phyloP scores from a whole-genome alignment of 1,140 invertebrate genomes.

The Sarcophaga peregrina region DNA sequence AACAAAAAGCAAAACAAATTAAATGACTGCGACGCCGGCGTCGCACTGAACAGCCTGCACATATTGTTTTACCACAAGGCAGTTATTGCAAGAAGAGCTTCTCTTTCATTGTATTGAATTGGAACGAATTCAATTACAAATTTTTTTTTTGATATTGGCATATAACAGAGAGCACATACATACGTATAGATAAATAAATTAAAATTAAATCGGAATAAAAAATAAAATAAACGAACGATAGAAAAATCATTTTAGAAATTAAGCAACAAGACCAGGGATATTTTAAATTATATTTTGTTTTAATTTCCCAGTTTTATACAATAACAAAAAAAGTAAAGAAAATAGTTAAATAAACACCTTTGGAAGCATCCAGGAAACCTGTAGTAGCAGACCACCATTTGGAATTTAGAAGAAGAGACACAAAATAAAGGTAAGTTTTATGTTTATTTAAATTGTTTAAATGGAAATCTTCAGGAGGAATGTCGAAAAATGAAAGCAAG shows the following conservation, averaged over 20 bases:
- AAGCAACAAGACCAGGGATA: conserved; percentile 36
- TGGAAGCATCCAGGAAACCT: background rate
- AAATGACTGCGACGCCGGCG: background rate
- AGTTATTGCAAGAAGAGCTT: background rate
- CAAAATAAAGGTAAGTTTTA: no score
- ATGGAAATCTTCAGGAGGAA: no score
- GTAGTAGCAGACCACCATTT: background rate
- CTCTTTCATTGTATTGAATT: background rate
- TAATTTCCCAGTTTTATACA: background rate
- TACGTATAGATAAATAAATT: conserved; percentile 3
- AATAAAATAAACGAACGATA: background rate
- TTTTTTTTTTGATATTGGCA: no score
- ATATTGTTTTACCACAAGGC: background rate
- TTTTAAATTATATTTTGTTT: conserved; percentile 13
- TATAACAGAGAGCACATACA: no score
- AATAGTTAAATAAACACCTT: background rate
- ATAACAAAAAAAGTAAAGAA: background rate
- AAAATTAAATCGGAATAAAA: background rate
- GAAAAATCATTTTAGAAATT: conserved; percentile 33
- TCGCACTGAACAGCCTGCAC: background rate
- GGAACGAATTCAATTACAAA: no score
- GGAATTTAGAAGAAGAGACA: background rate
- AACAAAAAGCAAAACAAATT: conserved; percentile 2
- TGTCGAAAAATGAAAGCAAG: background rate
- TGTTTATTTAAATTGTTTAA: no score